Percentiles rank a stretch among this genome's conserved stretches.
Evolutionary conservation across 1,140 invertebrate genomes (phyloP).

Genomic region (Plectrocnemia conspersa): DNA sequence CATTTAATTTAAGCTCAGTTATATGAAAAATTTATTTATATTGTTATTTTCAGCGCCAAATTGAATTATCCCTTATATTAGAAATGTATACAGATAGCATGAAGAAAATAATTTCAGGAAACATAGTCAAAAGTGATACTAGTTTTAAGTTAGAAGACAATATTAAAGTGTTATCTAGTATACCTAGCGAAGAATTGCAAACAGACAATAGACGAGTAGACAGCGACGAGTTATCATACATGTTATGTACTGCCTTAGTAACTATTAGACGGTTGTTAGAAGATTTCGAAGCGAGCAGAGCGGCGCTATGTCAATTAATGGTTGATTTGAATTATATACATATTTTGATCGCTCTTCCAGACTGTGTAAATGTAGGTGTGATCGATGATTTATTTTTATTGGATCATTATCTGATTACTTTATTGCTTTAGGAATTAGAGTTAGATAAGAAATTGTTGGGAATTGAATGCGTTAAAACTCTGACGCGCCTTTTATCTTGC

Average conservation of each 20-base stretch:
- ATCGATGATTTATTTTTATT: background rate
- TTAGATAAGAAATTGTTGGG: constrained; percentile 35
- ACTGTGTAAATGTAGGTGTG: constrained; percentile 30
- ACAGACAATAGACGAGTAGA: constrained; percentile 2
- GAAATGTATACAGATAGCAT: constrained; percentile 51
- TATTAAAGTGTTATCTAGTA: constrained; percentile 16
- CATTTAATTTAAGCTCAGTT: background rate
- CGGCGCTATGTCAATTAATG: constrained; percentile 33
- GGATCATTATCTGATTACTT: constrained; percentile 3
- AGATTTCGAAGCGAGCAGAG: constrained; percentile 33
- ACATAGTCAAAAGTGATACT: constrained; percentile 32
- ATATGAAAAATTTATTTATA: background rate
- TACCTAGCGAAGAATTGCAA: constrained; percentile 18
- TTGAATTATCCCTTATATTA: constrained; percentile 55
- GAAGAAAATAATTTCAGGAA: constrained; percentile 26
- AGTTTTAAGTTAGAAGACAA: constrained; percentile 30
- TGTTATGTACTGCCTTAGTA: constrained; percentile 31
- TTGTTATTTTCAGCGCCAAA: constrained; percentile 51
- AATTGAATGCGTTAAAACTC: constrained; percentile 38
- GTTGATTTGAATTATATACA: constrained; percentile 32
- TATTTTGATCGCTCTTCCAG: constrained; percentile 31
- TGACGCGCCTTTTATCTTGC: constrained; percentile 31
- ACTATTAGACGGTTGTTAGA: constrained; percentile 32
- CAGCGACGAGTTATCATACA: constrained; percentile 28
- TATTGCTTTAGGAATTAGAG: constrained; percentile 28